A percentile compares a stretch with the other conserved stretches of the same genome.
These are phyloP conservation scores for Mustela lutreola DNA, from an alignment of 2,113 vertebrate genomes.

Conservation along the genomic window DNA sequence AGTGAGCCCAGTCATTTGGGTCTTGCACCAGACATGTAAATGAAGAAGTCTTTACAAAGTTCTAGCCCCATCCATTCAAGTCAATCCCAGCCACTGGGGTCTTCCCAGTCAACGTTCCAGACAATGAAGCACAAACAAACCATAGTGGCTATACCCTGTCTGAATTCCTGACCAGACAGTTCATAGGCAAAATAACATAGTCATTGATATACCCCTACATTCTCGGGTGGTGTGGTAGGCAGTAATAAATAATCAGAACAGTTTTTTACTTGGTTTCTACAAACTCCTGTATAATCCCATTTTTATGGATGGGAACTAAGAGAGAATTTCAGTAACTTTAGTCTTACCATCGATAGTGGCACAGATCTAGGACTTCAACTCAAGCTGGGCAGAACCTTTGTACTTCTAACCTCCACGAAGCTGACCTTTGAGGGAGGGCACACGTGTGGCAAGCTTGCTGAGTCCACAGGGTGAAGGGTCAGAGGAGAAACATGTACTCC, in stretches of 20 bases:
- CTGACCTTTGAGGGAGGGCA: not conserved
- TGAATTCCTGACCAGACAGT: not conserved
- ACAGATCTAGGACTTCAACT: not conserved
- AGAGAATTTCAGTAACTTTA: not conserved
- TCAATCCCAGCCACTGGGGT: not conserved
- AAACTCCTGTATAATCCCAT: not conserved
- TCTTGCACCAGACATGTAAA: not conserved
- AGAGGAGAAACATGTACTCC: not conserved
- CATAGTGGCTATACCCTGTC: not conserved
- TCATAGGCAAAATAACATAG: not conserved
- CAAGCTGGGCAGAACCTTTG: not conserved
- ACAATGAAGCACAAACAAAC: not conserved
- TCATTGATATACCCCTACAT: not conserved
- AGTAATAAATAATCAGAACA: not conserved
- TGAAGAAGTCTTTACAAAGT: not conserved
- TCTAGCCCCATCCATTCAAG: not conserved
- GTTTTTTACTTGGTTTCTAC: not conserved
- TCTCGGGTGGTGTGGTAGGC: not conserved
- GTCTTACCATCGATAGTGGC: not conserved
- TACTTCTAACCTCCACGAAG: not conserved
- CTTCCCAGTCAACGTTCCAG: not conserved
- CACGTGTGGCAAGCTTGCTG: not conserved
- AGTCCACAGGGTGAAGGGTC: not conserved
- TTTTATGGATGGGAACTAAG: not conserved
- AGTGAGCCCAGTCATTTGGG: not conserved